These are phyloP conservation scores for Dascyllus trimaculatus DNA, from an alignment of 2,113 vertebrate species.

Conservation along the genomic window DNA sequence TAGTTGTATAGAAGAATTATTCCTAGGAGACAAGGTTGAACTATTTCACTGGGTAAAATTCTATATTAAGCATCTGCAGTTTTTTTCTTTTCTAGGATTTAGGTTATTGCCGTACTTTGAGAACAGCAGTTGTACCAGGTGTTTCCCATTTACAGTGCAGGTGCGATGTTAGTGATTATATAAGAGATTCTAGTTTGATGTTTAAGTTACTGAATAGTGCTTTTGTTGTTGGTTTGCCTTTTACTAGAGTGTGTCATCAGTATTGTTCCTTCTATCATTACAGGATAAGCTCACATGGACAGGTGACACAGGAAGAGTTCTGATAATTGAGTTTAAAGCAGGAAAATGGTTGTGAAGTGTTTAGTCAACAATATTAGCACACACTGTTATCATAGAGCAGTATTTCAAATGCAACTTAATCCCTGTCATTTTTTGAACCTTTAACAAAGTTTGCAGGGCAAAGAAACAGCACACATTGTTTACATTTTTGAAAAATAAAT, in stretches of 20 bases:
- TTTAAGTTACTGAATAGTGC: neutral
- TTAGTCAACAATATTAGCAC: neutral
- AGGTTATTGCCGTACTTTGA: neutral
- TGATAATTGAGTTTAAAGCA: neutral
- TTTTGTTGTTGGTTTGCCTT: neutral
- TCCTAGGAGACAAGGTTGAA: too few relatives aligned
- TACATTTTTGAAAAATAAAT: too few relatives aligned
- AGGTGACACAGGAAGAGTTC: neutral
- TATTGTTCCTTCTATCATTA: neutral
- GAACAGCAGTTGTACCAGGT: neutral
- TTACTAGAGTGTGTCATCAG: neutral
- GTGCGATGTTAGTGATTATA: neutral
- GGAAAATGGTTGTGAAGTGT: neutral
- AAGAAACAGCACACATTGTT: neutral
- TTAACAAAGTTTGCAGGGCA: conserved; percentile 40
- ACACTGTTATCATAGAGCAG: neutral
- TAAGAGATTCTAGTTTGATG: conserved; percentile 1
- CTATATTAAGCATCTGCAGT: neutral
- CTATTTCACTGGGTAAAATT: too few relatives aligned
- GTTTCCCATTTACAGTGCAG: neutral
- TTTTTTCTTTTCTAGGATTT: neutral
- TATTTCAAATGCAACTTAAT: too few relatives aligned
- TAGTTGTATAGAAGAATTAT: neutral
- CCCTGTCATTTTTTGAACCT: conserved; percentile 55
- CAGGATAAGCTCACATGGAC: neutral